Percentiles rank a stretch among this genome's conserved stretches.
phyloP scores from a whole-genome alignment of 2,888 invertebrate species.

The Lamproptera curius region DNA sequence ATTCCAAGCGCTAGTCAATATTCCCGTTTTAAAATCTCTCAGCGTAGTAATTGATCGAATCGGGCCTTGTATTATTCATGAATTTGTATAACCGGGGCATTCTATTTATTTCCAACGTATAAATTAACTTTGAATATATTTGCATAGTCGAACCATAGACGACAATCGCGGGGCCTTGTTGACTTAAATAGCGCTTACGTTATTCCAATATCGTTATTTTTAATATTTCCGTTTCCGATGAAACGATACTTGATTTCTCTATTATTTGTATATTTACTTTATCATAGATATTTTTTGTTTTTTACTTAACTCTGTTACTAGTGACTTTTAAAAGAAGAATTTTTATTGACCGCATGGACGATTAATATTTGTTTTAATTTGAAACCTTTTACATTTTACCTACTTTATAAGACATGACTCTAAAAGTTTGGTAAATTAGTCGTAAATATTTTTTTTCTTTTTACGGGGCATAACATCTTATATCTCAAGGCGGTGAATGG shows the following conservation, averaged over 20 bases:
- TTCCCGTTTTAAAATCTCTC: constrained; percentile 2
- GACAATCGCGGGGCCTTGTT: neutral
- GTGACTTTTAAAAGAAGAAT: neutral
- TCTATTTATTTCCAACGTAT: constrained; percentile 7
- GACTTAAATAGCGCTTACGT: neutral
- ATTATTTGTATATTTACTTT: too few relatives aligned
- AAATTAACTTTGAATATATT: constrained; percentile 3
- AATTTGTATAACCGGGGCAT: constrained; percentile 8
- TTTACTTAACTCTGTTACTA: neutral
- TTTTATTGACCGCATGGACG: neutral
- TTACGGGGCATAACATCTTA: too few relatives aligned
- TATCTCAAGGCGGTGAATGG: too few relatives aligned
- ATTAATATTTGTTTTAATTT: too few relatives aligned
- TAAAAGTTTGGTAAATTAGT: too few relatives aligned
- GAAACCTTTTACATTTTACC: too few relatives aligned
- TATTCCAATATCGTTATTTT: neutral
- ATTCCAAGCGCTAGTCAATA: neutral
- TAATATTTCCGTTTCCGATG: neutral
- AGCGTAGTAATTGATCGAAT: constrained; percentile 4
- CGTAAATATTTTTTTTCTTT: too few relatives aligned
- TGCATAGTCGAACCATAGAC: neutral
- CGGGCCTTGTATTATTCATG: constrained; percentile 10
- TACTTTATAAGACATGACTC: too few relatives aligned
- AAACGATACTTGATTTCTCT: too few relatives aligned
- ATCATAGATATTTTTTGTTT: too few relatives aligned